Evolutionary conservation across 1,140 invertebrate species (phyloP).

Genomic region (Bombus consobrinus): DNA sequence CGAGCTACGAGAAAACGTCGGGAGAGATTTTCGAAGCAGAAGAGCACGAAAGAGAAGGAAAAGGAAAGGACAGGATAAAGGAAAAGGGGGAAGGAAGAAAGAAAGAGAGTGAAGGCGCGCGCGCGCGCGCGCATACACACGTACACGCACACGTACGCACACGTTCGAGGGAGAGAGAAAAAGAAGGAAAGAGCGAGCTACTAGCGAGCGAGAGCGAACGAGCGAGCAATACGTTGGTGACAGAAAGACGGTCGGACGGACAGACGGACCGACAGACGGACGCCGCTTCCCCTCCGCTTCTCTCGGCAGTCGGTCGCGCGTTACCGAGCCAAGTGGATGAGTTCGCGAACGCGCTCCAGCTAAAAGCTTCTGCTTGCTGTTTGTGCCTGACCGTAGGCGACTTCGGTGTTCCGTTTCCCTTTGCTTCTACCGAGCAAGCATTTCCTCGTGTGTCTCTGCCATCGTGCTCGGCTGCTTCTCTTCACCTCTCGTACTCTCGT

Average conservation of each 20-base stretch:
- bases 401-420: constrained; percentile 17
- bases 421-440: background rate
- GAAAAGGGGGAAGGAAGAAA: background rate
- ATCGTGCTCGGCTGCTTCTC: background rate
- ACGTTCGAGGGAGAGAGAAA: background rate
- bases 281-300: constrained; percentile 59
- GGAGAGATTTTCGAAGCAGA: background rate
- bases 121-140: background rate
- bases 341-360: constrained; percentile 70
- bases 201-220: constrained; percentile 14
- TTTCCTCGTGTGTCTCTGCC: background rate
- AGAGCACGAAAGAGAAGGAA: background rate
- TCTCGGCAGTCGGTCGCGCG: constrained; percentile 73
- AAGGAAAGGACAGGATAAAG: background rate
- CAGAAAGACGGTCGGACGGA: constrained; percentile 69
- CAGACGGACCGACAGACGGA: constrained; percentile 61
- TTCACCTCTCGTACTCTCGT: constrained; percentile 20
- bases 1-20: background rate
- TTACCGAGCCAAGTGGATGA: constrained; percentile 77
- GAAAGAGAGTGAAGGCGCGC: background rate
- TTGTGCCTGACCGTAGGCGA: constrained; percentile 8
- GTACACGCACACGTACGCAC: too few species aligned
- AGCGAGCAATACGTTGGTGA: constrained; percentile 64
- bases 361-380: constrained; percentile 35
- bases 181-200: constrained; percentile 1